phyloP scores from a whole-genome alignment of 2,797 vertebrate species.

The Betta splendens region DNA sequence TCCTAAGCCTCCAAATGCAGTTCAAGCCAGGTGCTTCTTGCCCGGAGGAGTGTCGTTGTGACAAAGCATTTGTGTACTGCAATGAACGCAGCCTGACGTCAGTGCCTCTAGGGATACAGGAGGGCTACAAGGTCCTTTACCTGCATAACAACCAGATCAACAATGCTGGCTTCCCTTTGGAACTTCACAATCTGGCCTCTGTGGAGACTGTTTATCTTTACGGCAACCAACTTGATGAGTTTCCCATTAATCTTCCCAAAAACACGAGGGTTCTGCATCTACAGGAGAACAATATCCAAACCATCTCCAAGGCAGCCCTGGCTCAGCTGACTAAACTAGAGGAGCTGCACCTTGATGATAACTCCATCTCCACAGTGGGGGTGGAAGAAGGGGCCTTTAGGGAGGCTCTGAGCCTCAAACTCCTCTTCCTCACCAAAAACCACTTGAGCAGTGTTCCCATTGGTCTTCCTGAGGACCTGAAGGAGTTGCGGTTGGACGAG shows the following conservation, averaged over 20 bases:
- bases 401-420: constrained; percentile 93
- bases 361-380: constrained; percentile 97
- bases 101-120: constrained; percentile 97
- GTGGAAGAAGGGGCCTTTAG: constrained; percentile 97
- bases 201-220: constrained; percentile 96
- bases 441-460: constrained; percentile 97
- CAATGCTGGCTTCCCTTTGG: constrained; percentile 96
- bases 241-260: constrained; percentile 96
- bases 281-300: constrained; percentile 99
- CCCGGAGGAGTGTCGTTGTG: constrained; percentile 94
- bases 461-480: constrained; percentile 91
- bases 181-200: constrained; percentile 91
- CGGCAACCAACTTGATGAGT: constrained; percentile 97
- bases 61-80: constrained; percentile 96
- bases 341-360: constrained; percentile 96
- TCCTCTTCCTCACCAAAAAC: constrained; percentile 97
- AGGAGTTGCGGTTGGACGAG: constrained; percentile 94
- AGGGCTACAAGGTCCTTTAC: constrained; percentile 94
- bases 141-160: constrained; percentile 99
- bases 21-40: constrained; percentile 85
- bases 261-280: constrained; percentile 93
- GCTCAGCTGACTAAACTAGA: constrained; percentile 91
- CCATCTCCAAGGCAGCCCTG: constrained; percentile 92
- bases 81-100: constrained; percentile 98
- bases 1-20: constrained; percentile 90